Evolutionary conservation across 2,888 invertebrate species (phyloP).

Genomic region (Pheosia tremula): DNA sequence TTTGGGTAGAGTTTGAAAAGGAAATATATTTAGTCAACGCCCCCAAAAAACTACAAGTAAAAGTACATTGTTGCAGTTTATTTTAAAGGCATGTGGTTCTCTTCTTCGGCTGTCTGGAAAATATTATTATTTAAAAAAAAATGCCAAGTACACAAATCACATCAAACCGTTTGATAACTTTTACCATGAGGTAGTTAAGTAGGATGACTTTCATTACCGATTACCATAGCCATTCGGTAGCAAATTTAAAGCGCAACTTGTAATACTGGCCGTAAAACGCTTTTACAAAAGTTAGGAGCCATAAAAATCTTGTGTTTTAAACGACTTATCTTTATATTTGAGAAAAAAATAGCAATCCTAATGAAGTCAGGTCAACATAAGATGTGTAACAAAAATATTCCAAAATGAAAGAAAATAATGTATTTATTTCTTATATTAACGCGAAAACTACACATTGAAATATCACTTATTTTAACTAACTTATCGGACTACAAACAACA

Average conservation of each 20-base stretch:
- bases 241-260: constrained; percentile 3
- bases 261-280: constrained; percentile 2
- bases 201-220: constrained; percentile 3
- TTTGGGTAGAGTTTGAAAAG: not conserved
- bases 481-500: too few species aligned
- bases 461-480: too few species aligned
- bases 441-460: too few species aligned
- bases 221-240: constrained; percentile 1
- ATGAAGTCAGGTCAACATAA: too few species aligned
- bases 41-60: not conserved
- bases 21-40: not conserved
- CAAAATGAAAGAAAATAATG: too few species aligned
- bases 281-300: not conserved
- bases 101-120: too few species aligned
- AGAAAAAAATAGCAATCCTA: not conserved
- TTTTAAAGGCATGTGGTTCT: too few species aligned
- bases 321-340: not conserved
- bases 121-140: too few species aligned
- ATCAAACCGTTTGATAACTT: not conserved
- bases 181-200: not conserved
- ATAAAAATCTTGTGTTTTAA: constrained; percentile 1
- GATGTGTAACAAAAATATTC: too few species aligned
- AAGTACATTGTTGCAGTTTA: not conserved
- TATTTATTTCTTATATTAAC: too few species aligned
- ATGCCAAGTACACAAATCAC: too few species aligned